Conservation (phyloP, 2,797 vertebrate genomes). For the Trichosurus vulpecula region DNA sequence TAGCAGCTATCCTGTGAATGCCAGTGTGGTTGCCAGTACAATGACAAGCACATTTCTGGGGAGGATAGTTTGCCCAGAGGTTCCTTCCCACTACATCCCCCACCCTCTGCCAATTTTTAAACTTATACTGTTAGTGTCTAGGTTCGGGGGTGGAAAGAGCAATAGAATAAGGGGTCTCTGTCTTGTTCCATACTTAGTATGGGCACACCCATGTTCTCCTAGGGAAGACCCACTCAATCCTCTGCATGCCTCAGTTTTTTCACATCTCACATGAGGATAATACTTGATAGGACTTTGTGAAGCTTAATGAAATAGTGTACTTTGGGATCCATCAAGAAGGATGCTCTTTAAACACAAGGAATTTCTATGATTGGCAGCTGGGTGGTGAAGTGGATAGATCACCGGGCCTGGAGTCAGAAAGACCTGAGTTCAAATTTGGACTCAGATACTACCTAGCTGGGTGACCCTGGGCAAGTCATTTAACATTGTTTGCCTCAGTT, state of each 20-base stretch:
- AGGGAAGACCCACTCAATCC: conserved; percentile 6
- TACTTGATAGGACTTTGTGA: conserved; percentile 50
- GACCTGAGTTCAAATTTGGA: not conserved
- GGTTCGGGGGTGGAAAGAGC: not conserved
- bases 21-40: too few relatives aligned
- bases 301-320: conserved; percentile 10
- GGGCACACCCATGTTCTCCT: not conserved
- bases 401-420: not conserved
- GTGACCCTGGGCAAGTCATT: not conserved
- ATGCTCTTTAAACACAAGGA: not conserved
- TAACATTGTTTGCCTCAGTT: not conserved
- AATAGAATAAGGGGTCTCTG: not conserved
- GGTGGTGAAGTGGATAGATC: not conserved
- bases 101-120: not conserved
- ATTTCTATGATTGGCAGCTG: not conserved
- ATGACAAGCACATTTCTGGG: not conserved
- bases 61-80: not conserved
- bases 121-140: not conserved
- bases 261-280: conserved; percentile 4
- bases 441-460: not conserved
- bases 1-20: too few relatives aligned
- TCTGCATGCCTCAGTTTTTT: conserved; percentile 28
- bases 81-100: not conserved
- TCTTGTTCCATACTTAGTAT: not conserved
- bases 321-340: conserved; percentile 29